phyloP scores from a whole-genome alignment of 2,797 vertebrate species.

The Euphonia xanthogaster region DNA sequence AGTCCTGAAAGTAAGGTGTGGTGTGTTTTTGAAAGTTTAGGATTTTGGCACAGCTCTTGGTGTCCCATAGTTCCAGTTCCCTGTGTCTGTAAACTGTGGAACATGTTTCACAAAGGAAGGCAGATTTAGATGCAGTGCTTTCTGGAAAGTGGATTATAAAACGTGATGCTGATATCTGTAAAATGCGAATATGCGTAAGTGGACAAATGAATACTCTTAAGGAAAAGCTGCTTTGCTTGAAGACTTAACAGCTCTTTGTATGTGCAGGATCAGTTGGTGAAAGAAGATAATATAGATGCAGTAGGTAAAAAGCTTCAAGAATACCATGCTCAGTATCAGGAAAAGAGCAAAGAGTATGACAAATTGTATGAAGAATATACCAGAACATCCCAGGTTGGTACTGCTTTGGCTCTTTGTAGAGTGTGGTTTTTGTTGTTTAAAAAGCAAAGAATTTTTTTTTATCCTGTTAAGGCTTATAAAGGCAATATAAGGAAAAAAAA shows the following conservation, averaged over 20 bases:
- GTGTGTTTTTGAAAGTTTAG: not conserved
- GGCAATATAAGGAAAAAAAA: not conserved
- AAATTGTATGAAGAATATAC: conserved; percentile 94
- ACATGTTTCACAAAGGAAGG: not conserved
- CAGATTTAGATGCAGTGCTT: not conserved
- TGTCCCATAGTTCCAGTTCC: not conserved
- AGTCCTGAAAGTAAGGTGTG: not conserved
- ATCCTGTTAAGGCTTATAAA: not conserved
- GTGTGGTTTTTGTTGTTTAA: not conserved
- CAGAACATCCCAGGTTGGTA: conserved; percentile 91
- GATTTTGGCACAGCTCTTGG: not conserved
- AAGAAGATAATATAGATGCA: conserved; percentile 95
- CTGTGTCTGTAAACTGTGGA: not conserved
- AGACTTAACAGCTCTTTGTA: conserved; percentile 40
- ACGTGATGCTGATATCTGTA: not conserved
- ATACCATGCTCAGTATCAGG: conserved; percentile 93
- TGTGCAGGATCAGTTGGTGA: conserved; percentile 91
- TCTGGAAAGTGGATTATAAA: not conserved
- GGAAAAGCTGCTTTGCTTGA: conserved; percentile 14
- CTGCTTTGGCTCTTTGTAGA: not conserved
- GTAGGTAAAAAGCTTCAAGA: conserved; percentile 96
- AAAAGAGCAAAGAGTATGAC: conserved; percentile 96
- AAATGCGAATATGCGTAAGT: not conserved
- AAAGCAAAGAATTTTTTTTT: not conserved
- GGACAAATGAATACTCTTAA: not conserved